Evolutionary conservation across 1,140 invertebrate species (phyloP).

Genomic region (Zelostemma sp.): DNA sequence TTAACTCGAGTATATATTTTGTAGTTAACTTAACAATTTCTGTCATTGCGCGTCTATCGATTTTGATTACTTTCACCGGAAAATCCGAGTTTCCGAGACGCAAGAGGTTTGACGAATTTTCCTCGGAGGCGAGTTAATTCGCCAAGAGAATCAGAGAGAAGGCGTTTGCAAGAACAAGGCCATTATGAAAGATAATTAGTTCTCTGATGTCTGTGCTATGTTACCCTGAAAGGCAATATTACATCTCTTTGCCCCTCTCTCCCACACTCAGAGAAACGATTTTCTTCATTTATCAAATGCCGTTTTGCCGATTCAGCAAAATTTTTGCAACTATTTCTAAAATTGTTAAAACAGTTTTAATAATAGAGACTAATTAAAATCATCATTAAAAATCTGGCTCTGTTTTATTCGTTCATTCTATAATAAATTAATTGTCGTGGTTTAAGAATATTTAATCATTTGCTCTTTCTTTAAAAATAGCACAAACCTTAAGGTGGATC

Average conservation of each 20-base stretch:
- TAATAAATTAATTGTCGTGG: too few relatives aligned
- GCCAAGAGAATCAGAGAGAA: conserved; percentile 29
- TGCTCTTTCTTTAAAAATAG: too few relatives aligned
- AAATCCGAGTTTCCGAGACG: conserved; percentile 32
- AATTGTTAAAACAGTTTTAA: too few relatives aligned
- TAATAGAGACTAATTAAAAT: too few relatives aligned
- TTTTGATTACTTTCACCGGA: conserved; percentile 29
- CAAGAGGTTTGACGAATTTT: conserved; percentile 26
- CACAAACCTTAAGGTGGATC: too few relatives aligned
- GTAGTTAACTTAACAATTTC: too few relatives aligned
- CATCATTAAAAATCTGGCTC: too few relatives aligned
- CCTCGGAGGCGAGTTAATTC: conserved; percentile 31
- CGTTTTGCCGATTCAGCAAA: background rate
- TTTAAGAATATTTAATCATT: too few relatives aligned
- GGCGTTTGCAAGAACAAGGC: conserved; percentile 54
- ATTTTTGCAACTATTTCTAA: background rate
- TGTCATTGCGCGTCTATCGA: conserved; percentile 23
- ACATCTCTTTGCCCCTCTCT: conserved; percentile 32
- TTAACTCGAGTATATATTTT: too few relatives aligned
- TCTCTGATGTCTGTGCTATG: conserved; percentile 48
- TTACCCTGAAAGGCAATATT: conserved; percentile 52
- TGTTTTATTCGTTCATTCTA: too few relatives aligned
- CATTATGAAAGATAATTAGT: conserved; percentile 55
- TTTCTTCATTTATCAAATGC: conserved; percentile 22
- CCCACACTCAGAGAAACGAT: conserved; percentile 57